Conservation (phyloP, 2,888 invertebrate genomes). For the Ophion ventricosus region DNA sequence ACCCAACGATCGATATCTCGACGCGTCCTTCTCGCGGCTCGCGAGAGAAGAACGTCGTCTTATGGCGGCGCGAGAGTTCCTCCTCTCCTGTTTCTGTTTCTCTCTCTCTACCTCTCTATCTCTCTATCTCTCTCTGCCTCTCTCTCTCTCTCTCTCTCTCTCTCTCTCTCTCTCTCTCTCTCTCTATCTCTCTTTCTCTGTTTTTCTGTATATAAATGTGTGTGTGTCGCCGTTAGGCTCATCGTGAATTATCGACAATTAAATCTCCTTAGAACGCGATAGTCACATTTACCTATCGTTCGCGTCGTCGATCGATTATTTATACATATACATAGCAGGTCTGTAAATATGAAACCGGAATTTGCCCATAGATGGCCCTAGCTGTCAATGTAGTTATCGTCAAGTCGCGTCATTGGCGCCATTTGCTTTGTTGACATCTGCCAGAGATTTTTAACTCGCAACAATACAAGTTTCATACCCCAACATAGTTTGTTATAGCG, state of each 20-base stretch:
- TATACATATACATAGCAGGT: neutral
- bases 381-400: too few species aligned
- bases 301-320: neutral
- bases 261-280: conserved; percentile 55
- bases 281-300: neutral
- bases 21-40: conserved; percentile 70
- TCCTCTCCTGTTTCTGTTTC: conserved; percentile 41
- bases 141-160: conserved; percentile 10
- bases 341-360: too few species aligned
- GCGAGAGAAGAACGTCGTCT: conserved; percentile 57
- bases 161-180: conserved; percentile 3
- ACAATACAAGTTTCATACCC: too few species aligned
- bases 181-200: conserved; percentile 7
- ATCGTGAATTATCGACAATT: conserved; percentile 74
- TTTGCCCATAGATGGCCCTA: too few species aligned
- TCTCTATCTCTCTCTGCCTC: neutral
- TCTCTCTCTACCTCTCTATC: conserved; percentile 4
- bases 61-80: conserved; percentile 25
- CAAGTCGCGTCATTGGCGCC: too few species aligned
- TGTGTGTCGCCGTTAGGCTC: conserved; percentile 54
- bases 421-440: too few species aligned
- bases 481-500: too few species aligned
- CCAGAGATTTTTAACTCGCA: too few species aligned
- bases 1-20: conserved; percentile 79
- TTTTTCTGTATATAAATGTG: neutral